Evolutionary conservation across 1,140 invertebrate species (phyloP).

Genomic region (Marisa cornuarietis): DNA sequence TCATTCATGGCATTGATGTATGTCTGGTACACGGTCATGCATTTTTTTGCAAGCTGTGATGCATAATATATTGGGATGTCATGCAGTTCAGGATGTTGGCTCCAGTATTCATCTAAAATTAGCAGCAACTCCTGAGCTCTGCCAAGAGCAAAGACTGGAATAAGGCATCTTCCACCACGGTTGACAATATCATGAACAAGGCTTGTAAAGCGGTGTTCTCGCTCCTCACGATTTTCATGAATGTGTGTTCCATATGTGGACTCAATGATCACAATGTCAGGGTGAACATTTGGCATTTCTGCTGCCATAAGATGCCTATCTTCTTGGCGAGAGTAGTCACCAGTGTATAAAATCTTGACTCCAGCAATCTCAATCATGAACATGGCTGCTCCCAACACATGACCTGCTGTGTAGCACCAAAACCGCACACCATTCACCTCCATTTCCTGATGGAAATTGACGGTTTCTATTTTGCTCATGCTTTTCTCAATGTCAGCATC

Average conservation of each 20-base stretch:
- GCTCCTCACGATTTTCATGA: conserved; percentile 96
- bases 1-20: conserved; percentile 99
- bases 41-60: conserved; percentile 98
- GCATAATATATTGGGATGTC: conserved; percentile 99
- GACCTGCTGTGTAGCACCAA: conserved; percentile 98
- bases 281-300: conserved; percentile 94
- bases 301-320: conserved; percentile 99
- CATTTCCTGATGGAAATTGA: conserved; percentile 97
- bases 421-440: conserved; percentile 95
- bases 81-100: conserved; percentile 95
- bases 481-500: conserved; percentile 96
- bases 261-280: conserved; percentile 97
- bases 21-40: conserved; percentile 99
- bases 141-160: conserved; percentile 98
- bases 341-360: conserved; percentile 96
- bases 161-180: conserved; percentile 94
- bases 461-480: conserved; percentile 99
- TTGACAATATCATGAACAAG: conserved; percentile 96
- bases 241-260: conserved; percentile 99
- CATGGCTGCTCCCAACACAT: conserved; percentile 99
- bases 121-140: conserved; percentile 95
- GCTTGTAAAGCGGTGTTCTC: conserved; percentile 93
- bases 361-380: conserved; percentile 99
- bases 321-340: conserved; percentile 98
- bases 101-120: conserved; percentile 99